Percentiles rank a stretch among this genome's conserved stretches.
Conservation (phyloP, 2,797 vertebrate species). For the Rallus crepitans region DNA sequence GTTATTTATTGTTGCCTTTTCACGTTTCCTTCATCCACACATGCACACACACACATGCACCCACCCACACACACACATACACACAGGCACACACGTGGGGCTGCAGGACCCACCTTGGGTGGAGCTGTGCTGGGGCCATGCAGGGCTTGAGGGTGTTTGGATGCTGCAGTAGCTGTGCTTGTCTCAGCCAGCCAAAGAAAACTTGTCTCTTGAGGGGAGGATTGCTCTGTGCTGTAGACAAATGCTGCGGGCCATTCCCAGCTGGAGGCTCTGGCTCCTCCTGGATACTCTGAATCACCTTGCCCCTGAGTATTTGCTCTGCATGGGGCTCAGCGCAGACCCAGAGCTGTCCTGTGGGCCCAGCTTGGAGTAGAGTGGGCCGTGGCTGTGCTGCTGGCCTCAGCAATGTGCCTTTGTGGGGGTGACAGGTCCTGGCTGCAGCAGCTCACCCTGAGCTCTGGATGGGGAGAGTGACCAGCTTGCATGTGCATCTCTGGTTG, state of each 20-base stretch:
- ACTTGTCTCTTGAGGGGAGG: conserved; percentile 77
- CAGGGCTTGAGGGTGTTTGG: conserved; percentile 43
- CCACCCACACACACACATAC: conserved; percentile 4
- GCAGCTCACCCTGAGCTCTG: not conserved
- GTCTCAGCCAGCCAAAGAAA: conserved; percentile 95
- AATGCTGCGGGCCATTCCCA: conserved; percentile 42
- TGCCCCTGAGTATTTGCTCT: conserved; percentile 62
- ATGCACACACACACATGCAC: conserved; percentile 72
- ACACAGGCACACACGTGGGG: conserved; percentile 33
- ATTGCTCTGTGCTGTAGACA: conserved; percentile 54
- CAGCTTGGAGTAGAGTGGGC: not conserved
- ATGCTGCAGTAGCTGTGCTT: conserved; percentile 72
- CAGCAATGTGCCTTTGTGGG: conserved; percentile 73
- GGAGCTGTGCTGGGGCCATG: conserved; percentile 68
- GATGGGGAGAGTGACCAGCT: not conserved
- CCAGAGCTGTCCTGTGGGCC: not conserved
- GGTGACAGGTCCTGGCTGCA: conserved; percentile 11
- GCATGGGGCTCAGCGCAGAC: not conserved
- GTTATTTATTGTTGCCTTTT: conserved; percentile 99
- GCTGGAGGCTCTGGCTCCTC: conserved; percentile 49
- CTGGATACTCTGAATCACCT: conserved; percentile 49
- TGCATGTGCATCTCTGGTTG: not conserved
- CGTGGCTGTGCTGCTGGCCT: conserved; percentile 53
- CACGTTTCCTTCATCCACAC: conserved; percentile 85
- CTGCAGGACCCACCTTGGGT: conserved; percentile 73